phyloP scores from a whole-genome alignment of 2,113 vertebrate genomes.

The Hemiscyllium ocellatum region DNA sequence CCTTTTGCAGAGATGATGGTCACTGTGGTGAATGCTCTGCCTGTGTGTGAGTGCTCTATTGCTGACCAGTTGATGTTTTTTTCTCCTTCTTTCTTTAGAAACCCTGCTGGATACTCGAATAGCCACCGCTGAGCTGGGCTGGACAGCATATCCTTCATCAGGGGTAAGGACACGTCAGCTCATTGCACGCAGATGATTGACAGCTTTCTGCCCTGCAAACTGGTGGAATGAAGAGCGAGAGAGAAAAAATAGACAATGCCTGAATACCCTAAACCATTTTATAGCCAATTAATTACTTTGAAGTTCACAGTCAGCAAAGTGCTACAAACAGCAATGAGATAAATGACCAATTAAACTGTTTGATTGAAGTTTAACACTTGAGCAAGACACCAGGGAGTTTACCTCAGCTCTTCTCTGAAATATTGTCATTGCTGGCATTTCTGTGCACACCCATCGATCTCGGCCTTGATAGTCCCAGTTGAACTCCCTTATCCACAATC shows the following conservation, averaged over 20 bases:
- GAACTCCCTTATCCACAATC: not conserved
- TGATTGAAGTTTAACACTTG: not conserved
- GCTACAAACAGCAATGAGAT: not conserved
- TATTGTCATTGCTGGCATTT: not conserved
- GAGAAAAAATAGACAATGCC: constrained; percentile 29
- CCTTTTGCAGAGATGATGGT: too few relatives aligned
- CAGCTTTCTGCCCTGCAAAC: not conserved
- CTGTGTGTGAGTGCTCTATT: not conserved
- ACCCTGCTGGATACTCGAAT: constrained; percentile 96
- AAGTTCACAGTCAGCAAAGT: not conserved
- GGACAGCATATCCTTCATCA: constrained; percentile 91
- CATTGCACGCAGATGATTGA: not conserved
- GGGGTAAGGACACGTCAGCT: constrained; percentile 72
- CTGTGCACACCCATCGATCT: not conserved
- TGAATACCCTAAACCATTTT: not conserved
- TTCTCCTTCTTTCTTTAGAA: constrained; percentile 61
- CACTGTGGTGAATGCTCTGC: not conserved
- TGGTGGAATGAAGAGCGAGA: constrained; percentile 42
- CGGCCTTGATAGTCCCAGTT: not conserved
- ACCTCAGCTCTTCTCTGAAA: not conserved
- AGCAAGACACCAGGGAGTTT: not conserved
- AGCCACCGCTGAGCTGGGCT: constrained; percentile 93
- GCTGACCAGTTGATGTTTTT: constrained; percentile 40
- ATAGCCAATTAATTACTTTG: not conserved
- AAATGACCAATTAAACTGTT: not conserved